Conservation (phyloP, 2,113 vertebrate species). For the Eublepharis macularius region DNA sequence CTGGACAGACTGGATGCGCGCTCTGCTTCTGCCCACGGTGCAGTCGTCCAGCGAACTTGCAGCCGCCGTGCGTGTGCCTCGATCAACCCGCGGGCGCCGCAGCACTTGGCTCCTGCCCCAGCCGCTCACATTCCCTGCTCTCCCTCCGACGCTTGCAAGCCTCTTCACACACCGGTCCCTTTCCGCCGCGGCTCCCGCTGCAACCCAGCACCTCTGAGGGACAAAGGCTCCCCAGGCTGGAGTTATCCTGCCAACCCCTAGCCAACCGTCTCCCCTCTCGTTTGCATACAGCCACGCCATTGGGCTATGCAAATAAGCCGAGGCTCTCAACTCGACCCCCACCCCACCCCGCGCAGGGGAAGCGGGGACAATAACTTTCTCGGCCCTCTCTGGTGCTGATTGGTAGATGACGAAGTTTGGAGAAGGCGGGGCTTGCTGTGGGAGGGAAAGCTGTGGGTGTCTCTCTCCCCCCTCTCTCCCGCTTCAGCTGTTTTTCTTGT, state of each 20-base stretch:
- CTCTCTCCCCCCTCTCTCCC: background rate
- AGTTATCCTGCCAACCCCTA: slow-evolving; percentile 41
- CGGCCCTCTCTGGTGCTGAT: background rate
- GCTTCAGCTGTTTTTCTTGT: slow-evolving; percentile 48
- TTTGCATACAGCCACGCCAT: slow-evolving; percentile 63
- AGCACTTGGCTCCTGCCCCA: background rate
- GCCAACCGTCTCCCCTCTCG: slow-evolving; percentile 43
- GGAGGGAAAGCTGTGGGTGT: background rate
- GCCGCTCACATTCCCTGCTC: background rate
- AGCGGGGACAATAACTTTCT: background rate
- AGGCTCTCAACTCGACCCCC: background rate
- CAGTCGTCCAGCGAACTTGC: background rate
- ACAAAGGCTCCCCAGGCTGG: slow-evolving; percentile 61
- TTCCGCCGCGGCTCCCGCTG: slow-evolving; percentile 14
- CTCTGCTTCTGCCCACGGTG: background rate
- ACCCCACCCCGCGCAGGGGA: background rate
- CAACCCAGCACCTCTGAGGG: slow-evolving; percentile 46
- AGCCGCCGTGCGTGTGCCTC: background rate
- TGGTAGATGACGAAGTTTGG: background rate
- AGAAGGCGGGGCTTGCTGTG: background rate
- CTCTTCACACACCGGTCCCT: accelerated
- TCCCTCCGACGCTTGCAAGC: too few species aligned
- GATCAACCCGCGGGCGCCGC: background rate
- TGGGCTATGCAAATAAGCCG: slow-evolving; percentile 66
- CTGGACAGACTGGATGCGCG: background rate